Evolutionary conservation across 2,113 vertebrate genomes (phyloP).

Genomic region (Phylloscopus trochilus): DNA sequence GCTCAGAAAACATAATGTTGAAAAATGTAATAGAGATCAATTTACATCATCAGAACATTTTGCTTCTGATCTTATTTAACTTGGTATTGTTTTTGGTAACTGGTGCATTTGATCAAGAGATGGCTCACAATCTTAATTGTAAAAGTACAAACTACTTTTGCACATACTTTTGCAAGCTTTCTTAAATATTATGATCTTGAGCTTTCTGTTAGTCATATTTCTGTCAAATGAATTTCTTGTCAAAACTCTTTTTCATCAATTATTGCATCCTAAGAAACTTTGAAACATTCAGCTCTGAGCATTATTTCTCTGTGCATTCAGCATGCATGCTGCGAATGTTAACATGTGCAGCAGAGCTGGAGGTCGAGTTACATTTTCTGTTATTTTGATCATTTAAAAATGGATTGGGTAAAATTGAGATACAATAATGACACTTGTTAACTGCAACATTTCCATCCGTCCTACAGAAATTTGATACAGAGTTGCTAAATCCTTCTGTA

Average conservation of each 20-base stretch:
- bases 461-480: neutral
- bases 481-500: conserved; percentile 21
- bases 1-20: neutral
- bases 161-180: neutral
- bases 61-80: neutral
- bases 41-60: neutral
- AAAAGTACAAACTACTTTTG: neutral
- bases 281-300: neutral
- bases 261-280: neutral
- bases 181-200: neutral
- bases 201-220: neutral
- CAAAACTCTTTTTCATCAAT: neutral
- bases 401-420: conserved; percentile 9
- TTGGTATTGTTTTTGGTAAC: neutral
- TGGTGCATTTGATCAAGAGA: neutral
- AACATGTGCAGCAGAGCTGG: neutral
- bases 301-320: neutral
- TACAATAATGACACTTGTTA: neutral
- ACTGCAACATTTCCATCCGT: neutral
- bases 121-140: neutral
- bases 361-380: neutral
- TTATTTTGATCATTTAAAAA: conserved; percentile 22
- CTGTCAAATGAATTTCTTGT: neutral
- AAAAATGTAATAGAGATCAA: neutral
- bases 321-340: neutral